Conservation (phyloP, 2,113 vertebrate species). For the Diadophis punctatus region DNA sequence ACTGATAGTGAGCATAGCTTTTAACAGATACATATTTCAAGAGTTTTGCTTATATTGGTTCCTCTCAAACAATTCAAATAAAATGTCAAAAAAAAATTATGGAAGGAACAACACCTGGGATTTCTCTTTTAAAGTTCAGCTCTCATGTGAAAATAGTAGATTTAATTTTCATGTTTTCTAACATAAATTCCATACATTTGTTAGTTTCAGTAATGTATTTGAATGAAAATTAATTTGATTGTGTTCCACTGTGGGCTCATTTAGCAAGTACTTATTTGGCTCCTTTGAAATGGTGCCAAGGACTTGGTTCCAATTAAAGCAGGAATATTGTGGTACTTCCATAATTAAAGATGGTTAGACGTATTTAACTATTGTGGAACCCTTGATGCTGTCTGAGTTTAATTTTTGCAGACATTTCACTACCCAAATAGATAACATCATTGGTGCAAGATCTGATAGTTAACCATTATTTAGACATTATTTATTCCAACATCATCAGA, state of each 20-base stretch:
- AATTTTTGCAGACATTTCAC: too few relatives aligned
- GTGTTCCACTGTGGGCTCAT: neutral
- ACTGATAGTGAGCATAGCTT: neutral
- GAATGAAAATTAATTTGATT: neutral
- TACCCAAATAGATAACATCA: too few relatives aligned
- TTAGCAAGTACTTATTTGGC: neutral
- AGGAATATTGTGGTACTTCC: neutral
- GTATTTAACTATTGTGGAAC: neutral
- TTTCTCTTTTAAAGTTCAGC: too few relatives aligned
- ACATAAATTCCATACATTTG: too few relatives aligned
- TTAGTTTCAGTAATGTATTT: neutral
- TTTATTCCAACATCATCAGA: too few relatives aligned
- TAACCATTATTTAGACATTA: too few relatives aligned
- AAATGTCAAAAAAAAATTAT: neutral
- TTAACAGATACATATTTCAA: neutral
- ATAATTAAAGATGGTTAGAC: neutral
- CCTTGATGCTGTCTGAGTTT: neutral
- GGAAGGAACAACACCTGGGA: too few relatives aligned
- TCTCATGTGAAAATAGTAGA: too few relatives aligned
- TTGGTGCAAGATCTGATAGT: too few relatives aligned
- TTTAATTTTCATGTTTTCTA: too few relatives aligned
- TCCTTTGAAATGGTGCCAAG: neutral
- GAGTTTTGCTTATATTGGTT: neutral
- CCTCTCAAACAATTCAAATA: neutral
- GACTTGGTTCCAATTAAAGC: neutral